A percentile compares a stretch with the other conserved stretches of the same genome.
These are phyloP conservation scores for Sebastes nivosus DNA, from an alignment of 2,797 vertebrate species.

Conservation along the genomic window DNA sequence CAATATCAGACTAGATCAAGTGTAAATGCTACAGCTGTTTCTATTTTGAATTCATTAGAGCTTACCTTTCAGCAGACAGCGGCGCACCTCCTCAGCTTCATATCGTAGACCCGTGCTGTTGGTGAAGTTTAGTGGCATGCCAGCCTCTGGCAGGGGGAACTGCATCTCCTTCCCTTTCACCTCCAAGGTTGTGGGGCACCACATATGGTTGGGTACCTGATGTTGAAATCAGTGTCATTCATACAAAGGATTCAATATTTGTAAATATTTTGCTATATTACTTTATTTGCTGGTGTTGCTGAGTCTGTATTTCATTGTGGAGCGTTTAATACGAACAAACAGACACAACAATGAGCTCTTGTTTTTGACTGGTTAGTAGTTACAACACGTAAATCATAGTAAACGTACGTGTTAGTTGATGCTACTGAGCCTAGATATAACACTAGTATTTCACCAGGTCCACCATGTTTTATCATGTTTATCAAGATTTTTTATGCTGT, in stretches of 20 bases:
- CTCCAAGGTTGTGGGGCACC: constrained; percentile 62
- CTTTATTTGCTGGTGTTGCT: background rate
- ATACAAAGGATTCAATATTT: background rate
- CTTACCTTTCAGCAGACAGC: constrained; percentile 68
- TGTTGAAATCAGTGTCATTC: background rate
- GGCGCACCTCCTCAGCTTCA: constrained; percentile 78
- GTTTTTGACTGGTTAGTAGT: background rate
- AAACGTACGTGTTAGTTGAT: background rate
- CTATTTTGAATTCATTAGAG: background rate
- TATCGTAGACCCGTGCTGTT: constrained; percentile 71
- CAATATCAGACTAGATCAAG: background rate
- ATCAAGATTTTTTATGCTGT: background rate
- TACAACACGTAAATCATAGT: background rate
- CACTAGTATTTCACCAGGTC: background rate
- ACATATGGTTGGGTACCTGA: constrained; percentile 56
- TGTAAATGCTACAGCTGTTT: background rate
- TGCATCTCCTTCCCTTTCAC: constrained; percentile 50
- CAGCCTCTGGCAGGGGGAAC: constrained; percentile 41
- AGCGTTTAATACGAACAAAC: background rate
- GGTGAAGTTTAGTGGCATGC: constrained; percentile 55
- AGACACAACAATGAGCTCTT: background rate
- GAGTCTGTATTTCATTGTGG: background rate
- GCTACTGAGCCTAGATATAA: background rate
- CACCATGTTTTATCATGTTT: background rate
- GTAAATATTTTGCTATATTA: background rate